These are phyloP conservation scores for Sciaenops ocellatus DNA, from an alignment of 2,797 vertebrate species.

Conservation along the genomic window DNA sequence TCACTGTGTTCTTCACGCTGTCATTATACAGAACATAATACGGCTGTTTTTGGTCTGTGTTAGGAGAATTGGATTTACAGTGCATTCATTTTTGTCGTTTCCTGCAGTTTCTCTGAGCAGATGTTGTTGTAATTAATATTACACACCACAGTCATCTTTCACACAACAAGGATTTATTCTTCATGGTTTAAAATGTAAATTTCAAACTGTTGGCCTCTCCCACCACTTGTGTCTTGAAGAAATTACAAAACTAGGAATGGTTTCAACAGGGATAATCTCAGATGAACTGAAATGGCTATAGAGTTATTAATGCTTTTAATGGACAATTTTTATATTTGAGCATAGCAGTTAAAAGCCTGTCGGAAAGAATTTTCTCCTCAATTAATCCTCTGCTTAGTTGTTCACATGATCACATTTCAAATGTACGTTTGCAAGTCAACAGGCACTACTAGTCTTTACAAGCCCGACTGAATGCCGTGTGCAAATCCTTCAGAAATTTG, in stretches of 20 bases:
- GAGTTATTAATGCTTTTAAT: constrained; percentile 70
- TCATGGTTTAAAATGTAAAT: constrained; percentile 41
- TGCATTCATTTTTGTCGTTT: constrained; percentile 28
- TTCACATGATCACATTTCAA: constrained; percentile 68
- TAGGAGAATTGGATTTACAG: constrained; percentile 1
- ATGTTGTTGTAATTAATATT: constrained; percentile 60
- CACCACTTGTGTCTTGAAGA: constrained; percentile 50
- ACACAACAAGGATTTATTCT: constrained; percentile 43
- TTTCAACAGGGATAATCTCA: constrained; percentile 64
- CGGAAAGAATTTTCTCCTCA: constrained; percentile 64
- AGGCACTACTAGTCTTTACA: constrained; percentile 59
- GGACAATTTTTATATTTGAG: constrained; percentile 66
- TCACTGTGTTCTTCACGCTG: background rate
- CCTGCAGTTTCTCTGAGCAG: constrained; percentile 47
- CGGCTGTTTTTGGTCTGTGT: constrained; percentile 5
- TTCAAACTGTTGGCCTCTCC: constrained; percentile 28
- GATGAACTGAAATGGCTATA: constrained; percentile 48
- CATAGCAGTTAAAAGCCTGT: constrained; percentile 70
- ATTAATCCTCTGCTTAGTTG: constrained; percentile 71
- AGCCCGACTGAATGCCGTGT: constrained; percentile 31
- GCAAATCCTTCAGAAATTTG: constrained; percentile 48
- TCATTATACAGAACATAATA: constrained; percentile 11
- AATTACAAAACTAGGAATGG: constrained; percentile 48
- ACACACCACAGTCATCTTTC: constrained; percentile 38
- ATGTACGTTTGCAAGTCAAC: constrained; percentile 56